Base-by-base conservation (phyloP, 2,797 vertebrate species). In the Neopelma chrysocephalum region DNA sequence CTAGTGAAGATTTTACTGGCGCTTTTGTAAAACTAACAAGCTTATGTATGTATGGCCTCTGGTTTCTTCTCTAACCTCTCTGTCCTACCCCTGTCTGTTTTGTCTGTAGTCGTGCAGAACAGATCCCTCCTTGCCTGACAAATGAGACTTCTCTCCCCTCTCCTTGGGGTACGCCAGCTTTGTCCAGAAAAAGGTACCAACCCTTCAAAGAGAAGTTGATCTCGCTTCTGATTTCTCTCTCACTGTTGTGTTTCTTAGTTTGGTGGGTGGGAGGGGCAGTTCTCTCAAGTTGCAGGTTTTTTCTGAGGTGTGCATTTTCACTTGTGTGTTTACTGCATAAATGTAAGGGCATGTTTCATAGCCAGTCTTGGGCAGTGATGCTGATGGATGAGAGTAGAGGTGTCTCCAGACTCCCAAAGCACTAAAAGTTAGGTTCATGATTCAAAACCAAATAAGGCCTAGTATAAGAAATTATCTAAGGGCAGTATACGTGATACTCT, bases 131-230 rank as follows among this genome's bases (percentile, higher is more conserved):
- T 98, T 99, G 99, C 98, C 98, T 99, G 98, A 99, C 99, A 98
- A 99, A 99, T 91, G 99, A 99, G 98, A 99, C 99, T 98, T 99
- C 99, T 95, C 99, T 99, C 97, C 99, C 99, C 98, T 99, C 99
- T 97, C 99, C 99, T 50, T 99, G 99, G 99, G 99, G 99, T 93
- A 99, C 99, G 42, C 99, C 99, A 97, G 99, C 99, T 95, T 98
- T 99, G 98, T 97, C 99, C 98, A 99, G 99, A 98, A 99, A 99
- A 99, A 99, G 99, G 99, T 99, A 99, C 98, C 96, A 97, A 97
- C 90, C 97, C 96, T 94, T 90, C 78, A 70, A 87, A 93, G 82
- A 97, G 93, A 96, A 96, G 83, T 91, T 94, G 38, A 42, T 96
- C 87, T 96, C 19, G 1, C 80, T 91, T 82, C 89, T 56, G 11